Evolutionary conservation across 2,113 vertebrate species (phyloP), one percentile per base, ranked within the genome.

Genomic region (Oncorhynchus masou): DNA sequence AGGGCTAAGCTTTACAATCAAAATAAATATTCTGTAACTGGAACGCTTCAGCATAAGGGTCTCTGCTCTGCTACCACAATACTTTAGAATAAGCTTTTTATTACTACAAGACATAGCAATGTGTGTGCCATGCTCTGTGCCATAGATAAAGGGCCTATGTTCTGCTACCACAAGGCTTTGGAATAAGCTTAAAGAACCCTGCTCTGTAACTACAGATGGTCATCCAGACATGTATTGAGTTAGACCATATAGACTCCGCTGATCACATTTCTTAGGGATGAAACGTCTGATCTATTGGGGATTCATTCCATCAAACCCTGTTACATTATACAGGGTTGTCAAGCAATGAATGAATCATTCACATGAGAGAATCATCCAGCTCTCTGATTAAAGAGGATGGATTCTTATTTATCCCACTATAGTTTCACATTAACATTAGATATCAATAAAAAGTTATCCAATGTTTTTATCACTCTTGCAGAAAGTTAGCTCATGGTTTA

Each of bases 131-230:
- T 34, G 34, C 34, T 34, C 34, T 34, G 34, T 34, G 34, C 6
- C 34, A 34, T 34, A 6, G 6, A 81, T 88, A 79, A 89, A 88
- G 79, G 70, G 77, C 60, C 70, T 84, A 74, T 88, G 86, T 88
- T 85, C 77, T 76, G 75, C 80, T 88, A 83, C 85, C 80, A 75
- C 74, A 85, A 84, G 84, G 85, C 79, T 88, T 83, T 85, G 82
- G 82, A 86, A 34, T 24, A 78, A 79, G 83, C 84, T 77, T 79
- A 77, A 62, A 29, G 20, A 60, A 22, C 39, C 5, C 20, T 15
- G 16, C 16, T 59, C 20, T 59, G 16, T 20, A 13, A 20, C 13
- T 59, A 59, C 54, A 59, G 54, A 16, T 59, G 34, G 13, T 7
- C 22, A 34, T 74, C 29, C 57, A 75, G 74, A 67, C 70, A 78